Conservation (phyloP, 2,797 vertebrate genomes). For the Halcyon leucocephala region DNA sequence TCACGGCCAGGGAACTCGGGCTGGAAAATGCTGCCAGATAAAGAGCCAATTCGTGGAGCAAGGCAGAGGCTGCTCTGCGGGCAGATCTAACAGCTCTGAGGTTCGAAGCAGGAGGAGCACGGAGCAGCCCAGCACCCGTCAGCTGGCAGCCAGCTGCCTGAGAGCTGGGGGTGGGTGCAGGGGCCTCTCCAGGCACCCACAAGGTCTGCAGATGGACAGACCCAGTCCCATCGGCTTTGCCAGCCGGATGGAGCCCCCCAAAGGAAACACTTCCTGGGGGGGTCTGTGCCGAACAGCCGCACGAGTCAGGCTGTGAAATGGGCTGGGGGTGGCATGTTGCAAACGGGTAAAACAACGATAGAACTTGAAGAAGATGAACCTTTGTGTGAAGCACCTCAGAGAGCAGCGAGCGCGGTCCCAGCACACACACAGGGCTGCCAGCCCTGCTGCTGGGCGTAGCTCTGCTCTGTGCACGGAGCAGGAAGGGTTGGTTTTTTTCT, state of each 20-base stretch:
- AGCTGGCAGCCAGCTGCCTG: background rate
- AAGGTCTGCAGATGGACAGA: background rate
- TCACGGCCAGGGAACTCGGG: slow-evolving; percentile 58
- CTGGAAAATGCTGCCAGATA: slow-evolving; percentile 13
- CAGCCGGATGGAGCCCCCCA: background rate
- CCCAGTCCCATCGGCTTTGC: background rate
- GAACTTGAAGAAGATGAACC: background rate
- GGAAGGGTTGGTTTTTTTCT: background rate
- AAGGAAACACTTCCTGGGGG: rapidly evolving
- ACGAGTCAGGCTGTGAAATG: background rate
- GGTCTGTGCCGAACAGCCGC: background rate
- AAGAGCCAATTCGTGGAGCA: background rate
- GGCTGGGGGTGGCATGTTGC: background rate
- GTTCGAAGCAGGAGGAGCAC: background rate
- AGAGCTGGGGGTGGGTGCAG: rapidly evolving
- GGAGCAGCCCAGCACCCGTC: background rate
- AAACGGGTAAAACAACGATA: background rate
- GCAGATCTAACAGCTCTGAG: background rate
- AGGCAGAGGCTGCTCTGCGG: background rate
- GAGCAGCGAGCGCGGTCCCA: background rate
- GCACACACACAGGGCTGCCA: rapidly evolving
- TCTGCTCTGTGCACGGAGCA: background rate
- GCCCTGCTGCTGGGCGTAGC: background rate
- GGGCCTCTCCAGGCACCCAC: background rate
- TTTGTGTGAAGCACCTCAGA: background rate